These are phyloP conservation scores for Amphipyra tragopoginis DNA, from an alignment of 2,888 invertebrate genomes.

Conservation along the genomic window DNA sequence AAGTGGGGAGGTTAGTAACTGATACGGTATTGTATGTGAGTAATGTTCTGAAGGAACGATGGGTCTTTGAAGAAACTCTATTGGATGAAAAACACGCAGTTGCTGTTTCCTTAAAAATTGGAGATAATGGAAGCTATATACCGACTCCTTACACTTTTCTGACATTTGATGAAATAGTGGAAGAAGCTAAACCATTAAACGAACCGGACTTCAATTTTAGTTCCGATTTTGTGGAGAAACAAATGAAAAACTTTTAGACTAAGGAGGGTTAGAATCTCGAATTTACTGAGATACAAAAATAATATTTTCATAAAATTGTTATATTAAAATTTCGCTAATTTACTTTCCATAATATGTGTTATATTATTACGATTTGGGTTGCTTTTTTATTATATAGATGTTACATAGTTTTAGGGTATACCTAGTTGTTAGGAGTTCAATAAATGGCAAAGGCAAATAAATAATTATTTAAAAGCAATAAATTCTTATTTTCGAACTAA, in stretches of 20 bases:
- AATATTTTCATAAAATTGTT: constrained; percentile 29
- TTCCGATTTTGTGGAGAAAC: constrained; percentile 90
- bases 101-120: constrained; percentile 91
- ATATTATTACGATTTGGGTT: constrained; percentile 28
- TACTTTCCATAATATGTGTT: constrained; percentile 22
- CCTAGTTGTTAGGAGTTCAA: constrained; percentile 41
- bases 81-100: constrained; percentile 94
- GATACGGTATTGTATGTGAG: constrained; percentile 92
- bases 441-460: constrained; percentile 51
- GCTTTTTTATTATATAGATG: constrained; percentile 51
- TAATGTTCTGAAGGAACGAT: constrained; percentile 89
- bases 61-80: constrained; percentile 96
- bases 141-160: constrained; percentile 87
- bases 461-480: constrained; percentile 50
- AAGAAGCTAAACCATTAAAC: constrained; percentile 80
- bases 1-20: constrained; percentile 78
- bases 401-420: constrained; percentile 41
- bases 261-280: constrained; percentile 27
- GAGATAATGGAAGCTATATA: constrained; percentile 60
- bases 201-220: constrained; percentile 89
- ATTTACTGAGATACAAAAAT: constrained; percentile 21
- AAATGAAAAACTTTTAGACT: constrained; percentile 66
- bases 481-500: constrained; percentile 56
- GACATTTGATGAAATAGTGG: constrained; percentile 90
- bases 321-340: constrained; percentile 28